Conservation (phyloP, 2,113 vertebrate species). For the Cynoglossus semilaevis region DNA sequence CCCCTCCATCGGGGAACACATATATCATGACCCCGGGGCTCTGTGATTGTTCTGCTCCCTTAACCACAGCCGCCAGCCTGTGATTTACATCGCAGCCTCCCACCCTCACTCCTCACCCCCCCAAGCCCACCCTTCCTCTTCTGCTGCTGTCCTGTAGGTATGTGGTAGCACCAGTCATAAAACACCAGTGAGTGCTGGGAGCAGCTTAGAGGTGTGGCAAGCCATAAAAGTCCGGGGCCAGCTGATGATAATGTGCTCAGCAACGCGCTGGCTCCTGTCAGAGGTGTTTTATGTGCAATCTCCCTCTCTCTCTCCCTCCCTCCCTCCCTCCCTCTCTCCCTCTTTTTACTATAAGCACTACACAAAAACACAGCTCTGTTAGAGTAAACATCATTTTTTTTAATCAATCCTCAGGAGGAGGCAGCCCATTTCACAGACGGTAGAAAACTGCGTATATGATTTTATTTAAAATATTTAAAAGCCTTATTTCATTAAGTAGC, state of each 20-base stretch:
- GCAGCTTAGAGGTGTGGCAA: constrained; percentile 48
- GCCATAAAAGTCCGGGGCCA: constrained; percentile 61
- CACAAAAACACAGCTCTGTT: too few species aligned
- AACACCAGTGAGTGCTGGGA: constrained; percentile 49
- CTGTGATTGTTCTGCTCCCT: constrained; percentile 40
- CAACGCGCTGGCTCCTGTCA: constrained; percentile 30
- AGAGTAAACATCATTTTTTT: too few species aligned
- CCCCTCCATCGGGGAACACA: constrained; percentile 13
- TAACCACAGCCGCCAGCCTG: constrained; percentile 37
- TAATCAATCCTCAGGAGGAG: too few species aligned
- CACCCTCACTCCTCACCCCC: neutral
- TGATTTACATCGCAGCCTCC: constrained; percentile 54
- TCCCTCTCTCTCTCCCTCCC: neutral
- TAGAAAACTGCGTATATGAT: too few species aligned
- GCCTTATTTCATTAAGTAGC: too few species aligned
- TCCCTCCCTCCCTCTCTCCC: too few species aligned
- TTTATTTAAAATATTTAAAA: too few species aligned
- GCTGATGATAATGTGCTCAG: constrained; percentile 68
- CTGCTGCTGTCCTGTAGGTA: constrained; percentile 31
- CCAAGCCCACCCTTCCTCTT: neutral
- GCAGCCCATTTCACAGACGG: too few species aligned
- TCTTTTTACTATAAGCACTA: too few species aligned
- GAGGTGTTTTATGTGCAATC: constrained; percentile 53
- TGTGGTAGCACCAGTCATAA: constrained; percentile 55
- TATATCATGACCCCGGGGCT: constrained; percentile 38